phyloP scores from a whole-genome alignment of 1,140 invertebrate species.

The Meloidogyne exigua region DNA sequence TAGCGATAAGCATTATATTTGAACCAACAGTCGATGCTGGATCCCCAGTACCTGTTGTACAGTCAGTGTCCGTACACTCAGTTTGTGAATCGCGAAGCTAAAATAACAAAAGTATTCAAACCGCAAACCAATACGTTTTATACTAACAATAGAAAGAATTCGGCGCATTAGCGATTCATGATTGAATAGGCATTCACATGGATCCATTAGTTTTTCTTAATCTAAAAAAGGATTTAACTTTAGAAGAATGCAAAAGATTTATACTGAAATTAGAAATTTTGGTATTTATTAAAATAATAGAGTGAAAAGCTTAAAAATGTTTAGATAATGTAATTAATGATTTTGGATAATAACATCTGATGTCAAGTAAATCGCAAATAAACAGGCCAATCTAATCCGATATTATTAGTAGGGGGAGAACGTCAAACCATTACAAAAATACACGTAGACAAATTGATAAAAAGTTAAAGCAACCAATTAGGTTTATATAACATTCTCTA shows the following conservation, averaged over 20 bases:
- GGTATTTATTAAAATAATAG: too few relatives aligned
- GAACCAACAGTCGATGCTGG: slow-evolving; percentile 7
- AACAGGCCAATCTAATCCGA: too few relatives aligned
- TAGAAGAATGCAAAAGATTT: too few relatives aligned
- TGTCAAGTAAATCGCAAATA: too few relatives aligned
- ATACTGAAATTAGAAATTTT: too few relatives aligned
- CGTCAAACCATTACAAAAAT: too few relatives aligned
- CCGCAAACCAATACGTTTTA: neutral
- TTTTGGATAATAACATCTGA: too few relatives aligned
- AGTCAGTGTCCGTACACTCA: slow-evolving; percentile 35
- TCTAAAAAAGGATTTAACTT: too few relatives aligned
- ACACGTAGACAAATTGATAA: too few relatives aligned
- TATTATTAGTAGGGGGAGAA: too few relatives aligned
- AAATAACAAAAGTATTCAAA: slow-evolving; percentile 6
- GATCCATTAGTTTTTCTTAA: slow-evolving; percentile 24
- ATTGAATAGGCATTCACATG: slow-evolving; percentile 43
- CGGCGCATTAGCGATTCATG: slow-evolving; percentile 42
- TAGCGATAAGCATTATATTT: slow-evolving; percentile 35
- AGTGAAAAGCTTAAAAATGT: too few relatives aligned
- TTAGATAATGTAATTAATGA: too few relatives aligned
- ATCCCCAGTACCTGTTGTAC: slow-evolving; percentile 18
- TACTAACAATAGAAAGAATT: slow-evolving; percentile 29
- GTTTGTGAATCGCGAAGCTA: slow-evolving; percentile 33
- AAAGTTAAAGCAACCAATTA: neutral
- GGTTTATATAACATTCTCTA: neutral